Evolutionary conservation across 2,888 invertebrate genomes (phyloP).

Genomic region (Drosophila percnosoma): DNA sequence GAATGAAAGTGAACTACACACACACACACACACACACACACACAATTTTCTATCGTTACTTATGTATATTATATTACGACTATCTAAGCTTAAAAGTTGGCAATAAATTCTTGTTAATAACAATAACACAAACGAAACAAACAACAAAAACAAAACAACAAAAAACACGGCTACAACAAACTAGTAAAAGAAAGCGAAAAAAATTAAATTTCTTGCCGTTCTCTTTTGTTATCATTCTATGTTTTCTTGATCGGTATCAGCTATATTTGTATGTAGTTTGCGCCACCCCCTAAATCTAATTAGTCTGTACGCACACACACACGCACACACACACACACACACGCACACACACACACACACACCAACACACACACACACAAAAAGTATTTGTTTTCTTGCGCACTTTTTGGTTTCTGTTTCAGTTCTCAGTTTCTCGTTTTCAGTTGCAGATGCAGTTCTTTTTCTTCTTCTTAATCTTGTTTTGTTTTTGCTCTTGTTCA

Average conservation of each 20-base stretch:
- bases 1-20: conserved; percentile 36
- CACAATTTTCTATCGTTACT: conserved; percentile 69
- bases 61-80: conserved; percentile 77
- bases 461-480: neutral
- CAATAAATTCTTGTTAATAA: conserved; percentile 67
- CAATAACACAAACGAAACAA: conserved; percentile 38
- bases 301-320: conserved; percentile 31
- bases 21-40: conserved; percentile 14
- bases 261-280: conserved; percentile 23
- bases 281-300: conserved; percentile 29
- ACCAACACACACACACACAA: conserved; percentile 32
- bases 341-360: conserved; percentile 15
- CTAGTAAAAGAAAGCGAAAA: neutral
- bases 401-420: conserved; percentile 47
- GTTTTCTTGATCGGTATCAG: conserved; percentile 3
- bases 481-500: conserved; percentile 27
- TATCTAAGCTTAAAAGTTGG: conserved; percentile 75
- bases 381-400: conserved; percentile 62
- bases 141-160: conserved; percentile 31
- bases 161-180: conserved; percentile 37
- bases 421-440: conserved; percentile 25
- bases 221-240: conserved; percentile 10
- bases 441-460: conserved; percentile 22
- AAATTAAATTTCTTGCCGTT: conserved; percentile 20
- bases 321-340: neutral